Evolutionary conservation across 1,140 invertebrate species (phyloP), one percentile per base, ranked within the genome.

Genomic region (Nymphalis io): DNA sequence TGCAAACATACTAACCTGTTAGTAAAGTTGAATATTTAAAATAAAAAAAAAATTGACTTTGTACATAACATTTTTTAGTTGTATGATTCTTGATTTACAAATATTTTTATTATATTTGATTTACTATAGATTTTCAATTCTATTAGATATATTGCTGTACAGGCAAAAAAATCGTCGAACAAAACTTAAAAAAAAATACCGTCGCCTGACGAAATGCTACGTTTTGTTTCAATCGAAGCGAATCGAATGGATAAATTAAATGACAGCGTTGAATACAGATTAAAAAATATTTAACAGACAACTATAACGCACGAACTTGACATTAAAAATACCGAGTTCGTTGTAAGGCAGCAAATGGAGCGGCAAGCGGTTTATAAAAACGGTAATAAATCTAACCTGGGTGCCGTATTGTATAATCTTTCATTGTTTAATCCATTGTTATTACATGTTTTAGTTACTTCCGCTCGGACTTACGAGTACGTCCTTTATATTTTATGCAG

Each of bases 301-400:
- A 46, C 44, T 8, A 42, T 42, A 42, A 51, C 42, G 38, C 62
- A 64, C 62, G 62, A 64, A 53, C 62, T 64, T 64, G 62, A 55
- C 62, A 64, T 55, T 64, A 55, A 46, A 46, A 51, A 21, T 39
- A 39, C 48, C 0, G 48, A 40, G 48, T 64, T 64, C 48, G 55
- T 64, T 64, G 62, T 64, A 23, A 51, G 23, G 12, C n/a, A 15
- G 38, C 48, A 55, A 64, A 55, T 64, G 62, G 62, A 55, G 11
- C 62, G 62, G 11, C 62, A 33, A 53, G 39, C 20, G 12, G 20
- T 44, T 46, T 27, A 60, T 46, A 46, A 16, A 46, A 16, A n/a
- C 44, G 44, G 44, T 16, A 46, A 16, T 46, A 46, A 46, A n/a
- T 46, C 44, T n/a, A 46, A 46, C 44, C 15, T 46, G 16, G 44